These are phyloP conservation scores for Tryphoninae sp. DNA, from an alignment of 2,888 invertebrate species.

Conservation along the genomic window DNA sequence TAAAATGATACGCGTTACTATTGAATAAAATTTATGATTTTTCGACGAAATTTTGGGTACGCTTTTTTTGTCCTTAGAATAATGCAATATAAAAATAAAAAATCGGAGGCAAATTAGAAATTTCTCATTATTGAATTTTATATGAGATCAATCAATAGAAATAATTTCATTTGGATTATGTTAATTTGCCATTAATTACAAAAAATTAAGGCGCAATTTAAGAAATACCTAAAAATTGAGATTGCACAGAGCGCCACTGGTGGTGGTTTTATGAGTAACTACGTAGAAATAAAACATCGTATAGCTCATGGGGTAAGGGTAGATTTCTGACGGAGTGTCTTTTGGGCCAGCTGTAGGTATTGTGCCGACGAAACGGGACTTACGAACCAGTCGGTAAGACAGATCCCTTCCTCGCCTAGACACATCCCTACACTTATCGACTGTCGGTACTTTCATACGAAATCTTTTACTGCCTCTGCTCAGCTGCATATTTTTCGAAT, in stretches of 20 bases:
- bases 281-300: neutral
- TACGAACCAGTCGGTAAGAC: neutral
- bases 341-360: constrained; percentile 3
- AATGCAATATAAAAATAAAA: neutral
- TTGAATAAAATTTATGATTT: constrained; percentile 60
- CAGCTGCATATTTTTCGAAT: neutral
- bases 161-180: neutral
- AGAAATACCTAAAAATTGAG: neutral
- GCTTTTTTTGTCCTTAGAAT: neutral
- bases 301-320: neutral
- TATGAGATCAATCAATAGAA: neutral
- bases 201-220: neutral
- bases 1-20: constrained; percentile 61
- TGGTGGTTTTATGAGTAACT: constrained; percentile 39
- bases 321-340: neutral
- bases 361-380: neutral
- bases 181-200: neutral
- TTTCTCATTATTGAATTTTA: neutral
- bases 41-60: constrained; percentile 28
- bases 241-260: neutral
- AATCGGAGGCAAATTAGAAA: neutral
- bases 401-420: neutral
- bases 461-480: neutral
- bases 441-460: neutral
- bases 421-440: neutral